These are phyloP conservation scores for Hypocryptadius cinnamomeus DNA, from an alignment of 2,113 vertebrate species.

Conservation along the genomic window DNA sequence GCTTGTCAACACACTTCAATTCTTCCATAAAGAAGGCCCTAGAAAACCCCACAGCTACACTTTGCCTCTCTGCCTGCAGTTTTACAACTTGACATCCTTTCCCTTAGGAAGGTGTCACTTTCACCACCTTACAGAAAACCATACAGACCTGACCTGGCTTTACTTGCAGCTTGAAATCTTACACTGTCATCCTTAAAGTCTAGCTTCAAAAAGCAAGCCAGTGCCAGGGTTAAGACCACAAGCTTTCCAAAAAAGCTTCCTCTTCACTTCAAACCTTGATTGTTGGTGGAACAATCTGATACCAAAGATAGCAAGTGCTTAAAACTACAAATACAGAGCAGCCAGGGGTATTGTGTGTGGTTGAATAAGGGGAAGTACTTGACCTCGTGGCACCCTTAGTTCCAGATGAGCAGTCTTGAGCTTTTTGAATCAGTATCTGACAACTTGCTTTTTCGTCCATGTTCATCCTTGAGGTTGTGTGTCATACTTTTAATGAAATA, in stretches of 20 bases:
- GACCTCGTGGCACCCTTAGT: neutral
- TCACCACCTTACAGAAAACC: neutral
- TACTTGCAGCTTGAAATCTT: neutral
- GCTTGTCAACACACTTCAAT: neutral
- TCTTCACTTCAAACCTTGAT: neutral
- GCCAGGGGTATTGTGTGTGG: neutral
- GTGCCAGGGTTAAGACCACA: neutral
- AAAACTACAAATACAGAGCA: neutral
- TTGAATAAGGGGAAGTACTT: conserved; percentile 45
- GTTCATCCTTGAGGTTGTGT: neutral
- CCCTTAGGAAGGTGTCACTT: neutral
- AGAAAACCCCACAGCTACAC: neutral
- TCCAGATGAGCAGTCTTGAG: conserved; percentile 28
- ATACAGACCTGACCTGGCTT: neutral
- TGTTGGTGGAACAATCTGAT: neutral
- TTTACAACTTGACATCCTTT: neutral
- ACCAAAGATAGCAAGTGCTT: neutral
- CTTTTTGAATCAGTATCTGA: neutral
- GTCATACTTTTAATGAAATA: neutral
- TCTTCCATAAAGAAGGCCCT: neutral
- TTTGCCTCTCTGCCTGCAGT: neutral
- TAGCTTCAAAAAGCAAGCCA: accelerated
- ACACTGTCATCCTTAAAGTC: neutral
- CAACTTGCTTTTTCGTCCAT: neutral
- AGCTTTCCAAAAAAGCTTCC: neutral